Conservation (phyloP, 1,140 invertebrate species). For the Metaphire vulgaris region DNA sequence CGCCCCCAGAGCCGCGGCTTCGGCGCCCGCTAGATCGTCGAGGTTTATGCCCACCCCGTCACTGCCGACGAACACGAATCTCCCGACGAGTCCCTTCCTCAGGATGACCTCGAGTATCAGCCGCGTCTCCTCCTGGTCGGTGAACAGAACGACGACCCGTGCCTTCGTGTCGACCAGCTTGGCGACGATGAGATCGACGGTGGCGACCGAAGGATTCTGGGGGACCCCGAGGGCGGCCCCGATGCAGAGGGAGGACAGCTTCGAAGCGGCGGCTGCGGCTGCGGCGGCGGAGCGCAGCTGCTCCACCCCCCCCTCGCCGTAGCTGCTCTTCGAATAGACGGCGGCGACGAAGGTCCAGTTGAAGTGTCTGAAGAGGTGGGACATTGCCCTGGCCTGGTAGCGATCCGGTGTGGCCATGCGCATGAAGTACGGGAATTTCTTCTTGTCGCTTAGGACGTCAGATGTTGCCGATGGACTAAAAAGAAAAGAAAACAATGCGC, state of each 20-base stretch:
- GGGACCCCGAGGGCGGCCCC: neutral
- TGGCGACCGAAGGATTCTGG: neutral
- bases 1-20: constrained; percentile 17
- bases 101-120: neutral
- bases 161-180: neutral
- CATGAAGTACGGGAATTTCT: constrained; percentile 37
- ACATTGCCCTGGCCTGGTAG: constrained; percentile 43
- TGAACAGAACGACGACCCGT: constrained; percentile 23
- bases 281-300: neutral
- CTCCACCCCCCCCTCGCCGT: constrained; percentile 22
- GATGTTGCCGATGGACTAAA: constrained; percentile 35
- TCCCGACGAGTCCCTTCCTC: neutral
- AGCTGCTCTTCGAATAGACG: constrained; percentile 23
- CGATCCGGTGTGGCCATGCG: constrained; percentile 38
- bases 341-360: constrained; percentile 30
- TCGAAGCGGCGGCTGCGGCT: neutral
- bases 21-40: constrained; percentile 17
- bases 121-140: constrained; percentile 26
- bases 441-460: constrained; percentile 39
- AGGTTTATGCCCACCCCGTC: constrained; percentile 28
- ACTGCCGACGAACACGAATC: constrained; percentile 26
- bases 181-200: neutral
- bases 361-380: constrained; percentile 28
- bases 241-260: constrained; percentile 16
- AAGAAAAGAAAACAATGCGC: too few relatives aligned